Evolutionary conservation across 37 sponge, comb jelly and placozoan genomes (phyloP).

Genomic region (Tethya wilhelma): DNA sequence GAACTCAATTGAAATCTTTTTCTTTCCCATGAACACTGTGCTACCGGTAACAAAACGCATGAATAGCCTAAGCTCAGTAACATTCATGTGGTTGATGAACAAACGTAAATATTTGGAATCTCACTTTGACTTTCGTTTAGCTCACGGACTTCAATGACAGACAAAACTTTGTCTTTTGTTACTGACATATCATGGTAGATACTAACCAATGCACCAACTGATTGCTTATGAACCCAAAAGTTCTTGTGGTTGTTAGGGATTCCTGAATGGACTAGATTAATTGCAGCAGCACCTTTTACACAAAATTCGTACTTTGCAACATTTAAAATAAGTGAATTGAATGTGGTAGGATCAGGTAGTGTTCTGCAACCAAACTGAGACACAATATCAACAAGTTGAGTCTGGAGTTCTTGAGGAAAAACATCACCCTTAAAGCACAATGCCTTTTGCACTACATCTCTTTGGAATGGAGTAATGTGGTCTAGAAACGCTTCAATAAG

Average conservation of each 20-base stretch:
- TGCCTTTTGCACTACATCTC: neutral
- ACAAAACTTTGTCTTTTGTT: conserved; percentile 7
- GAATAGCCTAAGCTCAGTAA: conserved; percentile 12
- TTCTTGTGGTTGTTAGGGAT: conserved; percentile 10
- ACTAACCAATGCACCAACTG: neutral
- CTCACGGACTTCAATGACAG: neutral
- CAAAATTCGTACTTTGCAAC: conserved; percentile 26
- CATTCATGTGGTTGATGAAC: conserved; percentile 22
- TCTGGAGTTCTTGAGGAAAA: neutral
- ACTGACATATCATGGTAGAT: conserved; percentile 1
- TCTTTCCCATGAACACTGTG: conserved; percentile 13
- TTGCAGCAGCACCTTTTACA: conserved; percentile 10
- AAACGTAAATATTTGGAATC: neutral
- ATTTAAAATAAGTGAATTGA: neutral
- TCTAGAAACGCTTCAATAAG: conserved; percentile 21
- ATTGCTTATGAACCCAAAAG: conserved; percentile 10
- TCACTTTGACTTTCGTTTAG: neutral
- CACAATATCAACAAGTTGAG: neutral
- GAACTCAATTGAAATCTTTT: conserved; percentile 11
- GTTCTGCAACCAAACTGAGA: conserved; percentile 14
- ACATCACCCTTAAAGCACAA: neutral
- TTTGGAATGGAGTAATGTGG: conserved; percentile 3
- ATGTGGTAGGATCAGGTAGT: conserved; percentile 1
- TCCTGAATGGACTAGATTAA: conserved; percentile 14
- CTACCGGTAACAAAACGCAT: conserved; percentile 32